These are phyloP conservation scores for Anagyrus pseudococci DNA, from an alignment of 2,888 invertebrate genomes.

Conservation along the genomic window DNA sequence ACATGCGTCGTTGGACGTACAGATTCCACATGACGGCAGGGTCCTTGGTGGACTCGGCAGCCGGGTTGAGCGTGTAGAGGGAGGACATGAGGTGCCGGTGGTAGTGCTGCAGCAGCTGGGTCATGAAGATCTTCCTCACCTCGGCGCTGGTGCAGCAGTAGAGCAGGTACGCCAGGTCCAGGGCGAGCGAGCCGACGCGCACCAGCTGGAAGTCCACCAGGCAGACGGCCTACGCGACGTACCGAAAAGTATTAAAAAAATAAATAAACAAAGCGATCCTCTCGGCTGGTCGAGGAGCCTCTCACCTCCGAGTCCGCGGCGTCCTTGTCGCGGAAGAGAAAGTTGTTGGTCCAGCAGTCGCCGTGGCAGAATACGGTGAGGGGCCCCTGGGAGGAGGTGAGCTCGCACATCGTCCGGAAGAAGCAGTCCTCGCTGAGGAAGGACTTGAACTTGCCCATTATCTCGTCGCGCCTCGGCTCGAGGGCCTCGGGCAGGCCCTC, in stretches of 20 bases:
- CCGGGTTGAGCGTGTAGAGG: conserved; percentile 66
- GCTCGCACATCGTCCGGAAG: conserved; percentile 72
- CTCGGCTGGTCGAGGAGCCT: background rate
- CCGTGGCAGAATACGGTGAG: conserved; percentile 77
- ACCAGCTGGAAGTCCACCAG: conserved; percentile 76
- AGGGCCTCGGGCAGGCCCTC: conserved; percentile 56
- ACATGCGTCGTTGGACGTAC: conserved; percentile 59
- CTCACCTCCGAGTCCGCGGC: conserved; percentile 47
- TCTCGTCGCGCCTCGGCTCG: conserved; percentile 61
- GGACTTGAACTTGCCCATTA: conserved; percentile 67
- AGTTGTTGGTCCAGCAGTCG: conserved; percentile 79
- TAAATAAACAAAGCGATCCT: background rate
- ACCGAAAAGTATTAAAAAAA: background rate
- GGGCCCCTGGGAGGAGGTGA: conserved; percentile 69
- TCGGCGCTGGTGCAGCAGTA: conserved; percentile 72
- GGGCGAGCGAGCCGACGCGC: conserved; percentile 73
- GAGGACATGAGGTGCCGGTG: conserved; percentile 67
- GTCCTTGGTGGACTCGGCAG: conserved; percentile 59
- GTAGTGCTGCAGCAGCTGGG: conserved; percentile 68
- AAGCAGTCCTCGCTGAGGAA: conserved; percentile 72
- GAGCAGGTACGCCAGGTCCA: conserved; percentile 72
- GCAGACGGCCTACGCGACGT: conserved; percentile 65
- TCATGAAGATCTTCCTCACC: conserved; percentile 68
- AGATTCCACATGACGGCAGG: conserved; percentile 65
- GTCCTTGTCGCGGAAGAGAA: conserved; percentile 68